phyloP scores from a whole-genome alignment of 2,888 invertebrate species.

The Aradus depressus region DNA sequence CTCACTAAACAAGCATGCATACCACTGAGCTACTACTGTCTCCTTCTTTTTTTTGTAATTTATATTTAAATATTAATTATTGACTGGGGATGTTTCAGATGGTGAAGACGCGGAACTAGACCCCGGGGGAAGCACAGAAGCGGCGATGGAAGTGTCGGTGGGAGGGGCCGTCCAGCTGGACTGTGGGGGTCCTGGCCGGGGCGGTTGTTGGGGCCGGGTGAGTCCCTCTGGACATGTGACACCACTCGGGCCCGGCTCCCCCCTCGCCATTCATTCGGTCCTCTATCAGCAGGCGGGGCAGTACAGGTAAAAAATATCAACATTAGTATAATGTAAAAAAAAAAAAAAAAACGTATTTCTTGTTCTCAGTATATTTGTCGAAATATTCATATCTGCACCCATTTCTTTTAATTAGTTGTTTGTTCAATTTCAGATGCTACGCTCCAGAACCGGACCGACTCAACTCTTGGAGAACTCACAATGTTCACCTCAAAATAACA shows the following conservation, averaged over 20 bases:
- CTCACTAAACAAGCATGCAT: too few relatives aligned
- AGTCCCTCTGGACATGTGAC: constrained; percentile 39
- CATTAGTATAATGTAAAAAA: too few relatives aligned
- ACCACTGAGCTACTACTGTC: too few relatives aligned
- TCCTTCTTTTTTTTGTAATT: neutral
- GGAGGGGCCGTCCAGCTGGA: constrained; percentile 79
- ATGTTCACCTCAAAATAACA: constrained; percentile 41
- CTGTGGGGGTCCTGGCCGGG: constrained; percentile 57
- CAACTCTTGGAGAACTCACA: constrained; percentile 33
- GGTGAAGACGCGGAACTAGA: constrained; percentile 23
- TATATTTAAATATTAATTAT: neutral
- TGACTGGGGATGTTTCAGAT: constrained; percentile 8
- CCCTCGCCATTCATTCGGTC: constrained; percentile 54
- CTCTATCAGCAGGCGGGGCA: constrained; percentile 67
- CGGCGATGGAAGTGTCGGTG: constrained; percentile 59
- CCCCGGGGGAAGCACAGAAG: constrained; percentile 57
- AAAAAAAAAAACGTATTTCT: too few relatives aligned
- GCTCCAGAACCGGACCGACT: constrained; percentile 40
- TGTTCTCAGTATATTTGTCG: too few relatives aligned
- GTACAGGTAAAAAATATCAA: too few relatives aligned
- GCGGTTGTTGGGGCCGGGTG: constrained; percentile 51
- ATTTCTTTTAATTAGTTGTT: too few relatives aligned
- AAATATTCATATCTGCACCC: too few relatives aligned
- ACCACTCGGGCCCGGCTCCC: constrained; percentile 45
- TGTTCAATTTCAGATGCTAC: too few relatives aligned